These are phyloP conservation scores for Agriopis marginaria DNA, from an alignment of 2,888 invertebrate species.

Conservation along the genomic window DNA sequence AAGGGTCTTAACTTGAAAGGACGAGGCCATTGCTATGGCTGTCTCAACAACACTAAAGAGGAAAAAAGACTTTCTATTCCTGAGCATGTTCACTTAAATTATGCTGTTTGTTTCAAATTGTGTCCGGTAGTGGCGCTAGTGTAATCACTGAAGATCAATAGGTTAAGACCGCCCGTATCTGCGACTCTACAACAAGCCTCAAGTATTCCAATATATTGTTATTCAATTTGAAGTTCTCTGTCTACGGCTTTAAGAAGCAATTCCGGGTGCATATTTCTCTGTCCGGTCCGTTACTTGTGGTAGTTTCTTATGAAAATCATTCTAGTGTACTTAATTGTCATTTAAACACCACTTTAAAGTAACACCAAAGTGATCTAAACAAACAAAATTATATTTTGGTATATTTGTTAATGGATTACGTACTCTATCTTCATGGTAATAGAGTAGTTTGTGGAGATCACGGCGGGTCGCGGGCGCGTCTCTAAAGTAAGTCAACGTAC, in stretches of 20 bases:
- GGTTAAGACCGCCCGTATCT: neutral
- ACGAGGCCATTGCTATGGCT: neutral
- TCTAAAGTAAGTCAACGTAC: conserved; percentile 46
- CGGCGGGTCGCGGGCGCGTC: conserved; percentile 44
- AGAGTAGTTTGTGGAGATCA: conserved; percentile 43
- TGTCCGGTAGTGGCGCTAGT: neutral
- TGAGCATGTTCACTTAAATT: neutral
- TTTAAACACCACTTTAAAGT: conserved; percentile 11
- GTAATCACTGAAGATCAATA: conserved; percentile 9
- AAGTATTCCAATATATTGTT: neutral
- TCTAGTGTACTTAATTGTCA: conserved; percentile 33
- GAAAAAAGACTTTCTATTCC: neutral
- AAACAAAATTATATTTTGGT: conserved; percentile 23
- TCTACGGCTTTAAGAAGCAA: neutral
- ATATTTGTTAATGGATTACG: conserved; percentile 31
- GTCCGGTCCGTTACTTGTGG: neutral
- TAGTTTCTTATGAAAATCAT: conserved; percentile 9
- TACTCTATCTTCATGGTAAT: conserved; percentile 30
- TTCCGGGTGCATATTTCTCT: neutral
- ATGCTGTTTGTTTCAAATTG: neutral
- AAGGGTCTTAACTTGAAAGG: neutral
- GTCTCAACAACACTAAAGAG: neutral
- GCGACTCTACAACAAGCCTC: neutral
- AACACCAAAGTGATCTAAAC: conserved; percentile 3
- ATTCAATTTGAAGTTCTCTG: neutral